These are phyloP conservation scores for Craterocephalus amniculus DNA, from an alignment of 2,797 vertebrate genomes.

Conservation along the genomic window DNA sequence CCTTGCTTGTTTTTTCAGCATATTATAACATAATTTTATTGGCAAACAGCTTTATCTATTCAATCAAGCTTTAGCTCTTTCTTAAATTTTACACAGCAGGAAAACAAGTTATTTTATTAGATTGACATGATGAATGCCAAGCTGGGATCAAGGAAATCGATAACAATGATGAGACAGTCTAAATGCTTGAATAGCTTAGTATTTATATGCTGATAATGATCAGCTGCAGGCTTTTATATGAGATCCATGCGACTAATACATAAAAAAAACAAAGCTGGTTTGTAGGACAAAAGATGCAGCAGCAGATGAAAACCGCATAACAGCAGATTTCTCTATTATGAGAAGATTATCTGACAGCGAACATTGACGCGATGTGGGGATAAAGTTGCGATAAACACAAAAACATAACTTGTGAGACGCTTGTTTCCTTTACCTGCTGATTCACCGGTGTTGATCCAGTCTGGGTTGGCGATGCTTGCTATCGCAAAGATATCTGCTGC, in stretches of 20 bases:
- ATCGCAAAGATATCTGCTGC: conserved; percentile 99
- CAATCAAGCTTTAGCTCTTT: background rate
- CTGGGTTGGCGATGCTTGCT: conserved; percentile 97
- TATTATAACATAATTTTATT: background rate
- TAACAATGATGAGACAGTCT: background rate
- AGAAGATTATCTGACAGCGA: conserved; percentile 35
- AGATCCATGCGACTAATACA: too few relatives aligned
- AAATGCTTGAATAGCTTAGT: background rate
- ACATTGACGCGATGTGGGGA: background rate
- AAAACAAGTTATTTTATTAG: background rate
- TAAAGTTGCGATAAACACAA: background rate
- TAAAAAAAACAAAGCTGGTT: conserved; percentile 10
- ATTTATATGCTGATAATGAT: background rate
- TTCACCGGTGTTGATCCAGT: conserved; percentile 99
- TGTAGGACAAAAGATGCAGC: conserved; percentile 45
- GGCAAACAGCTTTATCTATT: background rate
- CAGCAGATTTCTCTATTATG: conserved; percentile 32
- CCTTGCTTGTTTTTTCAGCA: background rate
- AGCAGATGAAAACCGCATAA: conserved; percentile 51
- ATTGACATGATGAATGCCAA: background rate
- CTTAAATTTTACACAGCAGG: background rate
- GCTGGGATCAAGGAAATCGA: background rate
- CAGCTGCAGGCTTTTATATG: background rate
- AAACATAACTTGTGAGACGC: background rate
- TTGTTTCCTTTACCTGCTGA: conserved; percentile 88